A percentile compares a stretch with the other conserved stretches of the same genome.
Evolutionary conservation across 1,140 invertebrate species (phyloP).

Genomic region (Lucilia sericata): DNA sequence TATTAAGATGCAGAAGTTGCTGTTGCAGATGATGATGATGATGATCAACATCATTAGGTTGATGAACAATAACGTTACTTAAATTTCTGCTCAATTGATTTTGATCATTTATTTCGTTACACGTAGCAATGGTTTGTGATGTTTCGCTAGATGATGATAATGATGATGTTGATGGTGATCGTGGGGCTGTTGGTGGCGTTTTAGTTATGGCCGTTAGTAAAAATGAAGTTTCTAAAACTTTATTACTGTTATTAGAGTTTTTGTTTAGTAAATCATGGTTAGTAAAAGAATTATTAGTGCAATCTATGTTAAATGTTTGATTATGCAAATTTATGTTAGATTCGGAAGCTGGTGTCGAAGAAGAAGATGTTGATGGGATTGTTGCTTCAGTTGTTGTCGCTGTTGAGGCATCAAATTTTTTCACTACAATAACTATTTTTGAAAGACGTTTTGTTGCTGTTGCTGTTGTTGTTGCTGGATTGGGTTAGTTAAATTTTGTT

Average conservation of each 20-base stretch:
- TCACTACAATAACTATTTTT: conserved; percentile 60
- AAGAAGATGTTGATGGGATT: neutral
- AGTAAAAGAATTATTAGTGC: conserved; percentile 20
- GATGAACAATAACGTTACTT: neutral
- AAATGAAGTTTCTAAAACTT: neutral
- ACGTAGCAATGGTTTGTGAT: neutral
- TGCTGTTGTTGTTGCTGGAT: conserved; percentile 27
- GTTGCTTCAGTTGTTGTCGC: neutral
- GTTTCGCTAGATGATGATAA: no score
- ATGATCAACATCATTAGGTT: no score
- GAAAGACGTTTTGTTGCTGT: conserved; percentile 42
- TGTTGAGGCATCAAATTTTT: conserved; percentile 54
- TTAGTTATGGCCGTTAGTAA: neutral
- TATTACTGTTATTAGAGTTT: conserved; percentile 17
- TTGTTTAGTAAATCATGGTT: neutral
- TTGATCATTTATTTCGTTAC: neutral
- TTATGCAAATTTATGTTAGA: neutral
- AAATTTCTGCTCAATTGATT: neutral
- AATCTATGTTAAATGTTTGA: neutral
- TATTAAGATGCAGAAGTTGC: no score
- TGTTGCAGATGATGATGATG: no score
- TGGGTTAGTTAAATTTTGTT: conserved; percentile 20
- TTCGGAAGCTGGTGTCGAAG: conserved; percentile 24
- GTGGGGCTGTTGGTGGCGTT: neutral
- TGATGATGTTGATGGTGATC: no score